Base-by-base conservation (phyloP, 2,888 invertebrate species). In the Tinea semifulvella region DNA sequence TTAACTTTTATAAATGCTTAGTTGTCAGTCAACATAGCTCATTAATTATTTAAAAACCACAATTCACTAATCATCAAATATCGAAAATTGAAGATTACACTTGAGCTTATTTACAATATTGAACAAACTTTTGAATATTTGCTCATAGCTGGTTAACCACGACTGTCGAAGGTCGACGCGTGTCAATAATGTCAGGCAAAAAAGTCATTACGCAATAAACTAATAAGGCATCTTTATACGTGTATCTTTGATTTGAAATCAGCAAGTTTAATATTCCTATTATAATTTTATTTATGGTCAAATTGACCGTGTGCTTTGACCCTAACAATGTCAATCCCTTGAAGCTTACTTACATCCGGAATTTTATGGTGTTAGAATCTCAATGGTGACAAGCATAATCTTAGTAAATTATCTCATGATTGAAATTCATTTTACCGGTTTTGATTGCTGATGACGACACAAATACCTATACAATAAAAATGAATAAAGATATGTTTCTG, bases 51-150 rank as follows among this genome's bases (percentile, higher is more conserved):
- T 31, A 31, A 31, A 31, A 31, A 31, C 31, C 13, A 31, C 31
- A 31, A 31, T 31, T 31, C 31, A 36, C 36, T 36, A 36, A 36
- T 36, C 17, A 36, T 18, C 36, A 36, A 36, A 36, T 36, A 36
- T 36, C 36, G 36, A 36, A 36, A 36, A 31, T 31, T 31, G 31
- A 36, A 36, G 18, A 36, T 36, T 18, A 36, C 18, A 36, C 18
- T 36, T 36, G 17, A 18, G 36, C 18, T 36, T 36, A 36, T 16
- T 31, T 31, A 31, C 31, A 31, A 31, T 31, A 18, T 36, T 36
- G 18, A 18, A 18, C 18, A 36, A 36, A 36, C 36, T 36, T 36
- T 36, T 36, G 10, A 18, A 36, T 36, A 36, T 36, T 36, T 36
- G 36, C 18, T 18, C 36, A 18, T 18, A 36, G 36, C 18, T 36